Base-by-base conservation (phyloP, 2,797 vertebrate genomes). In the Crocidura indochinensis region DNA sequence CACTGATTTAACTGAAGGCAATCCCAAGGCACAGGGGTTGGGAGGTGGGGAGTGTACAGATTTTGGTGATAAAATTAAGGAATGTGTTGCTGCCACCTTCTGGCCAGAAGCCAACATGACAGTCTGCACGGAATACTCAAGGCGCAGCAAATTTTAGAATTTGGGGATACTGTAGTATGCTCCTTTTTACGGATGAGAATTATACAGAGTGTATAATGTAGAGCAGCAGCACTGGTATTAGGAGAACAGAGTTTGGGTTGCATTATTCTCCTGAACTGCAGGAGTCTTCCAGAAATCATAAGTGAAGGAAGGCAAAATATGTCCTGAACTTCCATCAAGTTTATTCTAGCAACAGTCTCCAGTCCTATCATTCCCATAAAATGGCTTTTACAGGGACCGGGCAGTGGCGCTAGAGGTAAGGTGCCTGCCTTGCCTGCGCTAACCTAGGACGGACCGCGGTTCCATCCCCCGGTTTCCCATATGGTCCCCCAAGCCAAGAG, bases 1-100 rank as follows among this genome's bases (percentile, higher is more conserved):
- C n/a, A n/a, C n/a, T n/a, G n/a, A n/a, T 38, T 38, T 38, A 38
- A 38, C 38, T 64, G 51, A 81, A 77, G 24, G 14, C 31, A 77
- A 76, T 31, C 17, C 64, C n/a, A 17, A 77, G 22, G 65, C 44
- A 49, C 38, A 38, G 38, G 38, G 38, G 38, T 38, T 38, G 38
- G 38, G 38, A 38, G 38, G 38, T 38, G 38, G 38, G 38, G 38
- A 2, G 38, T 38, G 38, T 38, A 5, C 38, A 5, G 49, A 9
- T 22, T 77, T 71, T 38, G 62, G 62, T 53, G 15, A 53, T 53
- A 84, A 93, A 94, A 68, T 83, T 85, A 75, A 91, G 27, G 74
- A 62, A 53, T 81, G 51, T 95, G 49, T 86, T 96, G 92, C 96
- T 95, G 94, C 94, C 96, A 96, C 51, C 95, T 91, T 47, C 90